Evolutionary conservation across 1,140 invertebrate genomes (phyloP), one percentile per base, ranked within the genome.

Genomic region (Bombus turneri): DNA sequence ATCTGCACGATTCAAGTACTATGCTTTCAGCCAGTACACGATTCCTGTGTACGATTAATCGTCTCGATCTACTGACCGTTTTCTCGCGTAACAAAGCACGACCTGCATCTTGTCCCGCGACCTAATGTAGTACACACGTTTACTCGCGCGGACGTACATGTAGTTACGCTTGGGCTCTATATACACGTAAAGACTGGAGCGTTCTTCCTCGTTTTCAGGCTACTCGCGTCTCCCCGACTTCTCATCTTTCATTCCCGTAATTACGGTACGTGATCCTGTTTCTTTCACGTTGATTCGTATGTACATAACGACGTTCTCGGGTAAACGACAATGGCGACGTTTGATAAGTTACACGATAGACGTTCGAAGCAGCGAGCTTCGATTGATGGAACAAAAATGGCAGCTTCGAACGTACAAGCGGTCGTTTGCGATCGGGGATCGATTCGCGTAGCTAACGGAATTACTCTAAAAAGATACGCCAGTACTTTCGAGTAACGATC

Each of bases 31-130:
- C 41, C 68, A 28, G 15, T 59, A 25, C 41, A 41, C 71, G 43
- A 78, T 53, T 71, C 74, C 37, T 12, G 53, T 78, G 83, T 88
- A 88, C 86, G 74, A 69, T 68, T 79, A 80, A 76, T 76, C 78
- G n/a, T 77, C 25, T 74, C 64, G 69, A 78, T 81, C 59, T 69
- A 73, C 84, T 62, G 47, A 34, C 78, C 62, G 74, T 47, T 72
- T 81, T 57, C 76, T 34, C 77, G 34, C 39, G 4, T 69, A 72
- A 64, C 59, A n/a, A 18, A 53, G 47, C 47, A 53, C 18, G 18
- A 18, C 47, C 2, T 81, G 69, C 88, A 89, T 86, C 89, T 86
- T 88, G 86, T 83, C 72, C 78, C 59, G 57, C 82, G 81, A 87
- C 62, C 81, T 89, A 87, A 53, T 39, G 68, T 87, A 86, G 39